phyloP scores from a whole-genome alignment of 2,113 vertebrate genomes.

The Daubentonia madagascariensis region DNA sequence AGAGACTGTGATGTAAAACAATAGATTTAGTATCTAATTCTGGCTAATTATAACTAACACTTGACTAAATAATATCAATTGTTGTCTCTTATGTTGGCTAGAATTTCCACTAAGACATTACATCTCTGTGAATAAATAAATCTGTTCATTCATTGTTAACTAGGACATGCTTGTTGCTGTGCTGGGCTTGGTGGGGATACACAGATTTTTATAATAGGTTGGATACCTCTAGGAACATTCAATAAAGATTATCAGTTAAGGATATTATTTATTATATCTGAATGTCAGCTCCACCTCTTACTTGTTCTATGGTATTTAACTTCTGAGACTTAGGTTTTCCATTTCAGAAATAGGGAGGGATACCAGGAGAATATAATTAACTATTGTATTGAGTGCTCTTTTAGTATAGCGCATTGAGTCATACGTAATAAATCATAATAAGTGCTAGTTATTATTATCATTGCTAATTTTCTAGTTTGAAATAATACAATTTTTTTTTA shows the following conservation, averaged over 20 bases:
- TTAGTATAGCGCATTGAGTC: not conserved
- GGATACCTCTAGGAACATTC: not conserved
- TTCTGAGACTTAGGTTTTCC: not conserved
- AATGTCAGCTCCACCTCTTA: not conserved
- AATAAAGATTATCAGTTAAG: not conserved
- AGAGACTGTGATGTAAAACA: not conserved
- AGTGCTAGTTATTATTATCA: not conserved
- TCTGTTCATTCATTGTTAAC: not conserved
- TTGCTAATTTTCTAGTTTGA: not conserved
- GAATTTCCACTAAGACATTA: not conserved
- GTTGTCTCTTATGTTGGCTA: not conserved
- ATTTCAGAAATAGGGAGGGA: not conserved
- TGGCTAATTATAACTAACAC: not conserved
- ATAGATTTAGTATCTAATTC: not conserved
- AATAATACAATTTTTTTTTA: not conserved
- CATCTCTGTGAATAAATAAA: not conserved
- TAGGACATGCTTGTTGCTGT: not conserved
- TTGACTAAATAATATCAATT: constrained; percentile 8
- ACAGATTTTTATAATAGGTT: not conserved
- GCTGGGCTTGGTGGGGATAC: not conserved
- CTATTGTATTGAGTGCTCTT: not conserved
- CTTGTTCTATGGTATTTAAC: not conserved
- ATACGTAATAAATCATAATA: not conserved
- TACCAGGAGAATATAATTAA: not conserved
- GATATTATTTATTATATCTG: not conserved